These are phyloP conservation scores for Nycticryphes semicollaris DNA, from an alignment of 2,113 vertebrate species.

Conservation along the genomic window DNA sequence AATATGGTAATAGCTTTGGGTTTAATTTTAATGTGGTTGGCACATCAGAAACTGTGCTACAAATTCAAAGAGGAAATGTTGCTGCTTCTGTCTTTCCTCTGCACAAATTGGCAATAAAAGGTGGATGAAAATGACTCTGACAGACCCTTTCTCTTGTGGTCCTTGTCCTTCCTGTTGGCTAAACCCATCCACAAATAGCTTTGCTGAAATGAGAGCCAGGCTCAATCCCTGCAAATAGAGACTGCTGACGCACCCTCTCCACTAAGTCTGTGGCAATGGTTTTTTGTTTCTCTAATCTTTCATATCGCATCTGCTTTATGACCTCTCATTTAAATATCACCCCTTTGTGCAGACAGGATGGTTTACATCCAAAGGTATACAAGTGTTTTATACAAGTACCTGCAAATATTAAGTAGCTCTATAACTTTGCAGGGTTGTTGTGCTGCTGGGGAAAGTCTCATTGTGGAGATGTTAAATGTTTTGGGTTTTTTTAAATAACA, in stretches of 20 bases:
- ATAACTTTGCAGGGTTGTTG: not conserved
- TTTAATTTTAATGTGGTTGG: conserved; percentile 13
- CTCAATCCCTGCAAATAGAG: conserved; percentile 13
- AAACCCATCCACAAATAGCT: not conserved
- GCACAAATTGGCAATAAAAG: not conserved
- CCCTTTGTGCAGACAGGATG: not conserved
- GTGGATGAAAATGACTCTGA: conserved; percentile 28
- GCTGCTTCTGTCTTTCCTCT: conserved; percentile 11
- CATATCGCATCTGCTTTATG: not conserved
- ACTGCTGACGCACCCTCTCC: not conserved
- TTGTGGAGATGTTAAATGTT: not conserved
- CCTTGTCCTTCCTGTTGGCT: conserved; percentile 5
- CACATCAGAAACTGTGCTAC: not conserved
- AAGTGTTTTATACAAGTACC: not conserved
- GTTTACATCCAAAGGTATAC: not conserved
- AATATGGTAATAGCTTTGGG: not conserved
- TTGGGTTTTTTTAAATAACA: not conserved
- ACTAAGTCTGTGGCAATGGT: not conserved
- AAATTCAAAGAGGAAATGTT: conserved; percentile 17
- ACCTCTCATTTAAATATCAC: not conserved
- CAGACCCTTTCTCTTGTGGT: conserved; percentile 33
- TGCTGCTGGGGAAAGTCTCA: not conserved
- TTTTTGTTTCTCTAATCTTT: conserved; percentile 27
- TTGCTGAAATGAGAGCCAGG: not conserved
- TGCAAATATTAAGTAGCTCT: not conserved